Evolutionary conservation across 2,888 invertebrate genomes (phyloP).

Genomic region (Hemicrepidius hirtus): DNA sequence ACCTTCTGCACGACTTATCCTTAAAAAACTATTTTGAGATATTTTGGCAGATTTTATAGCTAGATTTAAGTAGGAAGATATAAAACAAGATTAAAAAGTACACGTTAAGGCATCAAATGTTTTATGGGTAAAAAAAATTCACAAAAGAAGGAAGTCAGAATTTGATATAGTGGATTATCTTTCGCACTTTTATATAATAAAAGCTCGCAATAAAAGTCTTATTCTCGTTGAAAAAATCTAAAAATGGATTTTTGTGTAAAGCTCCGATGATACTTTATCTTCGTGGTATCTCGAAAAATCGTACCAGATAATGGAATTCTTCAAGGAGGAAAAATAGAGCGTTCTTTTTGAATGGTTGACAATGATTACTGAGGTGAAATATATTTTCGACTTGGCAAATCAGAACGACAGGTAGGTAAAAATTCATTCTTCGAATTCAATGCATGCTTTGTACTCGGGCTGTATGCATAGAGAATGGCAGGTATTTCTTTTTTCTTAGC

Average conservation of each 20-base stretch:
- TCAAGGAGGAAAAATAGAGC: slow-evolving; percentile 46
- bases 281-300: slow-evolving; percentile 61
- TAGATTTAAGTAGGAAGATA: slow-evolving; percentile 36
- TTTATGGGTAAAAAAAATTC: slow-evolving; percentile 35
- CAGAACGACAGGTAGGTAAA: slow-evolving; percentile 69
- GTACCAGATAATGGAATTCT: slow-evolving; percentile 52
- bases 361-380: slow-evolving; percentile 69
- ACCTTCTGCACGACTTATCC: too few species aligned
- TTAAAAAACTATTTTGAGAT: too few species aligned
- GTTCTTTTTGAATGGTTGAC: slow-evolving; percentile 65
- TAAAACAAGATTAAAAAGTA: slow-evolving; percentile 39
- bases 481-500: slow-evolving; percentile 66
- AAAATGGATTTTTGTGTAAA: slow-evolving; percentile 49
- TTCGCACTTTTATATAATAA: slow-evolving; percentile 46
- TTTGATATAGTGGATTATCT: slow-evolving; percentile 58
- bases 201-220: slow-evolving; percentile 52
- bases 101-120: slow-evolving; percentile 3
- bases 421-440: slow-evolving; percentile 65
- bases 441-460: slow-evolving; percentile 63
- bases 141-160: slow-evolving; percentile 59
- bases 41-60: not conserved
- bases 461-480: slow-evolving; percentile 66
- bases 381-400: slow-evolving; percentile 70
- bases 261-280: slow-evolving; percentile 61
- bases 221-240: slow-evolving; percentile 43